Conservation (phyloP, 2,797 vertebrate species). For the Aythya fuligula region DNA sequence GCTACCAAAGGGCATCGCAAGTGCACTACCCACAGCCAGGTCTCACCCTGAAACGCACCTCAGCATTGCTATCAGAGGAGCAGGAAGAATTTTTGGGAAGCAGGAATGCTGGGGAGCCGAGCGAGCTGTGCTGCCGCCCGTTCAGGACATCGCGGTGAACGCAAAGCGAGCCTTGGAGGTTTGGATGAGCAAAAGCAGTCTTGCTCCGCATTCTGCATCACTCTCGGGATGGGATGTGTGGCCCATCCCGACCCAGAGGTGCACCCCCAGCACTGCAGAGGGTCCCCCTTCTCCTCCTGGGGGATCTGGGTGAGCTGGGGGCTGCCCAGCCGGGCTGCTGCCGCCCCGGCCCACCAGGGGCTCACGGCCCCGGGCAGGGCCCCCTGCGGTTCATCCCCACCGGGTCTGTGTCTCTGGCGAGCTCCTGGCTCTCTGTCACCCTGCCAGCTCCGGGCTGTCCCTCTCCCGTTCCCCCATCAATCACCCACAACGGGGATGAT, state of each 20-base stretch:
- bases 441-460: slow-evolving; percentile 71
- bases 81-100: not conserved
- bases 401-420: slow-evolving; percentile 51
- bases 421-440: slow-evolving; percentile 70
- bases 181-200: not conserved
- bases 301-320: accelerated
- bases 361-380: not conserved
- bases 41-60: not conserved
- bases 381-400: slow-evolving; percentile 44
- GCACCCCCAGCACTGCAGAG: accelerated
- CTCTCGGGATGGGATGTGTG: not conserved
- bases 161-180: not conserved
- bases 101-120: not conserved
- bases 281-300: not conserved
- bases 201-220: not conserved
- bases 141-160: accelerated
- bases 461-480: slow-evolving; percentile 74
- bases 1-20: not conserved
- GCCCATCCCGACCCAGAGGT: not conserved
- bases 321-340: not conserved
- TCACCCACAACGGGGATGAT: slow-evolving; percentile 78
- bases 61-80: not conserved
- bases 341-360: accelerated
- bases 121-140: not conserved
- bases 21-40: not conserved